Percentiles rank a stretch among this genome's conserved stretches.
Evolutionary conservation across 2,113 vertebrate species (phyloP).

Genomic region (Chamaetylas fuelleborni): DNA sequence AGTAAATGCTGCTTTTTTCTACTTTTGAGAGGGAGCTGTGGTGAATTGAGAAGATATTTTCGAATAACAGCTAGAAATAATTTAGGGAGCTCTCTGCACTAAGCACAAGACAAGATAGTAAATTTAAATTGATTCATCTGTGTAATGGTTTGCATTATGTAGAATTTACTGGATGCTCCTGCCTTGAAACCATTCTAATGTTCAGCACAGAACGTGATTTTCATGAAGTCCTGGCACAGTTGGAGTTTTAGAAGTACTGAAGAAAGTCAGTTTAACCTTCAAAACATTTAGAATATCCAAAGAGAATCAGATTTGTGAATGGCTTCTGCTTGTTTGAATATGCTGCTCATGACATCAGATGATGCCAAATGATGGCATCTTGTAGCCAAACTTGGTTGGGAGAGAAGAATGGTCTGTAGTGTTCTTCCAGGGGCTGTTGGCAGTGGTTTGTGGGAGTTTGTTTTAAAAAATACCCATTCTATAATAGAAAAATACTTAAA

Average conservation of each 20-base stretch:
- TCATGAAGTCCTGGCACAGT: neutral
- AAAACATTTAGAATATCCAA: neutral
- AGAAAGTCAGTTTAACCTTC: neutral
- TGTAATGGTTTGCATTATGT: neutral
- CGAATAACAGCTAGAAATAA: neutral
- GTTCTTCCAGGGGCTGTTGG: neutral
- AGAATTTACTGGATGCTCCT: neutral
- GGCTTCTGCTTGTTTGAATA: neutral
- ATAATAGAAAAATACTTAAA: neutral
- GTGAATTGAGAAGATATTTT: neutral
- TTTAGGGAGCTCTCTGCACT: neutral
- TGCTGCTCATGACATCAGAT: neutral
- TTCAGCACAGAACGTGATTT: accelerated
- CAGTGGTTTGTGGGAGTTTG: neutral
- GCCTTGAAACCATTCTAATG: neutral
- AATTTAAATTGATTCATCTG: neutral
- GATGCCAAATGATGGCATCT: accelerated
- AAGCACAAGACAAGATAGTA: neutral
- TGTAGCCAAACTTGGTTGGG: neutral
- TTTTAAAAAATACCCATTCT: neutral
- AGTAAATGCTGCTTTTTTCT: neutral
- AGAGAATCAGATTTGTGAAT: neutral
- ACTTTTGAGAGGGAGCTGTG: neutral
- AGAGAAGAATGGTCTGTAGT: neutral
- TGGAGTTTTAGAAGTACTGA: neutral